phyloP scores from a whole-genome alignment of 1,140 invertebrate species.

The Rhynchophorus ferrugineus region DNA sequence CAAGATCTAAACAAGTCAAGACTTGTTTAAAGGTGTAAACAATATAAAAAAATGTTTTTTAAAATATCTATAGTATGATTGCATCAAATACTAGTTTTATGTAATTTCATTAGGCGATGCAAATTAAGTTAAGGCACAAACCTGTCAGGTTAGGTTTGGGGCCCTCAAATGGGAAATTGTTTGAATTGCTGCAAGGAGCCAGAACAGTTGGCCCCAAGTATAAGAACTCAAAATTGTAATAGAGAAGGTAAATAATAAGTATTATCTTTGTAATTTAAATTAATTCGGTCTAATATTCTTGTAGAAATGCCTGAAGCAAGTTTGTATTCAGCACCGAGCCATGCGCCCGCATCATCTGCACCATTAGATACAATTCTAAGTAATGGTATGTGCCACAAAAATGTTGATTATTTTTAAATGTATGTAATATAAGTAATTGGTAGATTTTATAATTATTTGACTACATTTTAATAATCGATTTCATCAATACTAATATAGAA shows the following conservation, averaged over 20 bases:
- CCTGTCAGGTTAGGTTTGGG: conserved; percentile 31
- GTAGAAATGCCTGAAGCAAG: conserved; percentile 38
- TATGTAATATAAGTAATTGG: too few relatives aligned
- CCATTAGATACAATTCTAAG: conserved; percentile 34
- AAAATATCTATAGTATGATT: too few relatives aligned
- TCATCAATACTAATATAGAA: too few relatives aligned
- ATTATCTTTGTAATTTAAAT: conserved; percentile 3
- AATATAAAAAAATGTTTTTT: too few relatives aligned
- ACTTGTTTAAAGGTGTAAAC: too few relatives aligned
- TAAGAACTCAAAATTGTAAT: conserved; percentile 44
- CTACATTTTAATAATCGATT: too few relatives aligned
- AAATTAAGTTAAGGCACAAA: conserved; percentile 18
- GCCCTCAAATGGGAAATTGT: conserved; percentile 71
- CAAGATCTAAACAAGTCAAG: too few relatives aligned
- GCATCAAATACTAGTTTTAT: too few relatives aligned
- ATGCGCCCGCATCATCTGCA: conserved; percentile 31
- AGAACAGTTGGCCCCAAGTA: conserved; percentile 49
- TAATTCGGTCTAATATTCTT: conserved; percentile 7
- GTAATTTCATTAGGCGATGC: too few relatives aligned
- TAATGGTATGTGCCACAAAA: conserved; percentile 34
- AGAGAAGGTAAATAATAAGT: conserved; percentile 52
- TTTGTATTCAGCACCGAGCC: conserved; percentile 37
- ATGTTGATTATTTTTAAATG: conserved; percentile 1
- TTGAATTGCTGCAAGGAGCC: conserved; percentile 67
- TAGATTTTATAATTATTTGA: too few relatives aligned